Conservation (phyloP, 1,140 invertebrate genomes). For the Drosophila bipectinata region DNA sequence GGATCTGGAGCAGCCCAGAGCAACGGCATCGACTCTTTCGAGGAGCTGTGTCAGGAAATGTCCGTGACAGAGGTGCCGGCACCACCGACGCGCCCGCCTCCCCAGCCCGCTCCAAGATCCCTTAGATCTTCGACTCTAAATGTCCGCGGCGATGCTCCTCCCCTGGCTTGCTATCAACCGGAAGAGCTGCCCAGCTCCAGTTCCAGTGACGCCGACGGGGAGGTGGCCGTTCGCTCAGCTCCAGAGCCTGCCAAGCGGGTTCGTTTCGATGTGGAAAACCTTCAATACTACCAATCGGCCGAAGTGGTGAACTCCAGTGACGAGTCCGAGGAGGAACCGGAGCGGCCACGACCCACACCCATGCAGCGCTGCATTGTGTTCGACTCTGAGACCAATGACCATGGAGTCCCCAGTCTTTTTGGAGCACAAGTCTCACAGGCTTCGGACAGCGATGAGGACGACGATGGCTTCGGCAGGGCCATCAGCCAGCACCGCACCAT, state of each 20-base stretch:
- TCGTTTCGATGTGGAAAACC: constrained; percentile 72
- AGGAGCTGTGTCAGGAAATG: constrained; percentile 60
- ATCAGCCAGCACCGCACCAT: constrained; percentile 69
- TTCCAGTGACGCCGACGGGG: constrained; percentile 52
- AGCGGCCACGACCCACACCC: constrained; percentile 30
- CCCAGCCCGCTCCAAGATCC: constrained; percentile 57
- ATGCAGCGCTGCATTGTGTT: constrained; percentile 49
- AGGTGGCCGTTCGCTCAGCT: constrained; percentile 17
- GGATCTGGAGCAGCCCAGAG: not conserved
- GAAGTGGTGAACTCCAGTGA: constrained; percentile 58
- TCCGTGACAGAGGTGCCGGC: constrained; percentile 15
- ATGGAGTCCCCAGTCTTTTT: constrained; percentile 54
- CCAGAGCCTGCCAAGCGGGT: constrained; percentile 64
- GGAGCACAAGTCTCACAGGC: constrained; percentile 51
- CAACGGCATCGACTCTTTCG: constrained; percentile 44
- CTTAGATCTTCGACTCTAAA: constrained; percentile 52
- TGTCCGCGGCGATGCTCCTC: constrained; percentile 50
- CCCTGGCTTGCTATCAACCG: constrained; percentile 56
- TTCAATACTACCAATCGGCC: constrained; percentile 75
- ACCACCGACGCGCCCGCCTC: constrained; percentile 24
- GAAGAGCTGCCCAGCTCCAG: constrained; percentile 63
- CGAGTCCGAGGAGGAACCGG: constrained; percentile 57
- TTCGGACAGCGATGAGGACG: constrained; percentile 49
- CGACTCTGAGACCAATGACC: constrained; percentile 5
- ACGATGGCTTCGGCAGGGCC: constrained; percentile 50